Conservation (phyloP, 2,797 vertebrate genomes). For the Pseudochirops corinnae region DNA sequence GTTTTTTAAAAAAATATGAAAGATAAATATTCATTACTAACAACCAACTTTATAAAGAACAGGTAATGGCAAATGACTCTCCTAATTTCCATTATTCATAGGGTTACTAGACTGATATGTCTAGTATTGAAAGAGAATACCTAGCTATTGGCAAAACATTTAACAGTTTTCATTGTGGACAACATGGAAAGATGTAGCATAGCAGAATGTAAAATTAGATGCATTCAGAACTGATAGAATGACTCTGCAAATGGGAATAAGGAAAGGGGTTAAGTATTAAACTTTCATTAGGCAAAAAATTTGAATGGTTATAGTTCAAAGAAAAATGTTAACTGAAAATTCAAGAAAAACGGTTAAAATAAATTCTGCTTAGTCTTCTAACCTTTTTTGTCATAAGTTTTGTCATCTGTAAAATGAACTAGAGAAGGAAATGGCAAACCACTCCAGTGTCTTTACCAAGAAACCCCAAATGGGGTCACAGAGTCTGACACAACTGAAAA, state of each 20-base stretch:
- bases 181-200: neutral
- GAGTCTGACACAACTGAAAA: neutral
- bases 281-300: neutral
- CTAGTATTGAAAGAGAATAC: neutral
- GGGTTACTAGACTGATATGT: neutral
- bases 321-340: neutral
- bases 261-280: neutral
- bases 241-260: neutral
- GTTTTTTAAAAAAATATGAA: neutral
- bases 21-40: neutral
- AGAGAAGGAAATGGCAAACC: neutral
- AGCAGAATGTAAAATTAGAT: neutral
- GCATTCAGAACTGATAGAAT: neutral
- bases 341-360: neutral
- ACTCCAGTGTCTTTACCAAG: neutral
- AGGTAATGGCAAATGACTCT: neutral
- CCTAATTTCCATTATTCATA: neutral
- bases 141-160: neutral
- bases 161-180: neutral
- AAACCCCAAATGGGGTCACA: neutral
- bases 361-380: neutral
- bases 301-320: neutral
- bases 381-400: neutral
- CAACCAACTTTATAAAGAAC: neutral
- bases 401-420: neutral